Base-by-base conservation (phyloP, 2,888 invertebrate species). In the Volucella inanis region DNA sequence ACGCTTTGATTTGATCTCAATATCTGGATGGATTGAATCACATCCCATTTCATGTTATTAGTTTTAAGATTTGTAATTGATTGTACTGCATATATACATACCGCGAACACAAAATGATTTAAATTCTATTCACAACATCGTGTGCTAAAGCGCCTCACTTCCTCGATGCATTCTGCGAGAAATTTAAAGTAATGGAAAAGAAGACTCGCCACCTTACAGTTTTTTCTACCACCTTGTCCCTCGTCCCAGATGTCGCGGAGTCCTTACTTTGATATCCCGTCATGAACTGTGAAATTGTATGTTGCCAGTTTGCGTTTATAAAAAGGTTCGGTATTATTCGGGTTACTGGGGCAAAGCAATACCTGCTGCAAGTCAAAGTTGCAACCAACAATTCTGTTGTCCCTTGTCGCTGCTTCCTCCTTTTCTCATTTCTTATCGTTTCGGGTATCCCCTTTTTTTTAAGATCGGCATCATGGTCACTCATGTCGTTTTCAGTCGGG, bases 21-120 rank as follows among this genome's bases (percentile, higher is more conserved):
- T 76, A 31, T 14, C 52, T 41, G 52, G 54, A 41, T 43, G 52
- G 43, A 61, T 45, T 50, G 59, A 67, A 64, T 67, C 59, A 43
- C 57, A 45, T 31, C 59, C 65, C 57, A 49, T 57, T 62, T 72
- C 72, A 22, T 52, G 39, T 45, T 11, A 38, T 41, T 31, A 18
- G 50, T 47, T 39, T 55, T 39, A 18, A 74, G n/a, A 45, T 41
- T 55, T 31, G 2, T n/a, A 11, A 57, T 55, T 15, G 45, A 38
- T 38, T 70, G 70, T 10, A 62, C 41, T 50, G 61, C 50, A 14
- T 54, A 61, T 15, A 76, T 18, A 18, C 18, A 71, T 49, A 71
- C 59, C 12, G 49, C 31, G 38, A 54, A 45, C 6, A 72, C 49
- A 45, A 72, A 62, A 9, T 49, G 62, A 38, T 71, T 61, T 14